phyloP scores from a whole-genome alignment of 2,888 invertebrate genomes.

The Tipula unca region DNA sequence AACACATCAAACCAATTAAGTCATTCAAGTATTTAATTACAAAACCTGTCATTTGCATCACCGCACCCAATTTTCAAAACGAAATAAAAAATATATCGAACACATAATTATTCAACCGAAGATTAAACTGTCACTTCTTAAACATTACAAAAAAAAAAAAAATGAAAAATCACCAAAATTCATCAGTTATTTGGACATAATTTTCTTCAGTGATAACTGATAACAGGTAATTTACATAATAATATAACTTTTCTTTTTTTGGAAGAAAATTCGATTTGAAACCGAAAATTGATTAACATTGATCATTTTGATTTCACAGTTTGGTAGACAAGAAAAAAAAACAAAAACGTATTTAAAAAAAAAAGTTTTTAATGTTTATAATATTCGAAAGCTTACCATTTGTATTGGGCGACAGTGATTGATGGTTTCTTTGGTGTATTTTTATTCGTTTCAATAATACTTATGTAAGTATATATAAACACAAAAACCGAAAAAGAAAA shows the following conservation, averaged over 20 bases:
- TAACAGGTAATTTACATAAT: conserved; percentile 14
- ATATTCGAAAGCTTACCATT: background rate
- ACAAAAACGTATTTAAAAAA: background rate
- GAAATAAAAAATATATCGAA: background rate
- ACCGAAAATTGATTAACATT: background rate
- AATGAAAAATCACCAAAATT: background rate
- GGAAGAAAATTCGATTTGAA: background rate
- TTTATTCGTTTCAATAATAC: background rate
- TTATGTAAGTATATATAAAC: too few relatives aligned
- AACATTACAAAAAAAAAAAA: background rate
- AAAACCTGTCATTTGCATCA: background rate
- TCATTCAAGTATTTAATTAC: background rate
- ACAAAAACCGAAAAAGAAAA: background rate
- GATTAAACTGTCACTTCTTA: background rate
- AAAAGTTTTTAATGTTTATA: background rate
- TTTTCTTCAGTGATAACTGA: background rate
- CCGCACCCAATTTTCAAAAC: background rate
- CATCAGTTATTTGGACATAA: background rate
- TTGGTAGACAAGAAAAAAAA: background rate
- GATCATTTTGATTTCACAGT: conserved; percentile 2
- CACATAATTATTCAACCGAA: background rate
- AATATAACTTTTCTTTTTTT: background rate
- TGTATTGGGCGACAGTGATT: background rate
- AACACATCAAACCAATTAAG: background rate
- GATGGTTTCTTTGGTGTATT: background rate